Conservation (phyloP, 2,113 vertebrate species). For the Melanotaenia duboulayi region DNA sequence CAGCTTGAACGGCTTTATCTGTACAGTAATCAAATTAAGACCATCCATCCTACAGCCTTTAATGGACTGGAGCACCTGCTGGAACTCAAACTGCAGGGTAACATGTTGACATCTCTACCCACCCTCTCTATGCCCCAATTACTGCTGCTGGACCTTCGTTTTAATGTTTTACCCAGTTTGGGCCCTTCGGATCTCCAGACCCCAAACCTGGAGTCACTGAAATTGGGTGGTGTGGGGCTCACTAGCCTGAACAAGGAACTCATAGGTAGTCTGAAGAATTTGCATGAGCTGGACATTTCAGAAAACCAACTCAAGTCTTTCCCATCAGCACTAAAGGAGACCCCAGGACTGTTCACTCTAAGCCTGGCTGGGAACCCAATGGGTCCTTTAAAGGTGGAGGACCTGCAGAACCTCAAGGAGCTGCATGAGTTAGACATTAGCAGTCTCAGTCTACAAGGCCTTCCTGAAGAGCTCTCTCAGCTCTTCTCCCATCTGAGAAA, state of each 20-base stretch:
- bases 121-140: slow-evolving; percentile 86
- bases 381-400: slow-evolving; percentile 83
- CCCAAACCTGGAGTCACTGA: slow-evolving; percentile 89
- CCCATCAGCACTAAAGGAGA: slow-evolving; percentile 80
- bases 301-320: slow-evolving; percentile 87
- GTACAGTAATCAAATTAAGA: slow-evolving; percentile 88
- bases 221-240: slow-evolving; percentile 88
- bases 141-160: slow-evolving; percentile 92
- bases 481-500: slow-evolving; percentile 87
- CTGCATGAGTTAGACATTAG: slow-evolving; percentile 94
- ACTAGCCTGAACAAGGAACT: slow-evolving; percentile 84
- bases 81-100: slow-evolving; percentile 94
- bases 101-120: slow-evolving; percentile 86
- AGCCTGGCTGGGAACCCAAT: slow-evolving; percentile 90
- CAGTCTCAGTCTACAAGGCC: slow-evolving; percentile 88
- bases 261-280: slow-evolving; percentile 85
- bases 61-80: slow-evolving; percentile 87
- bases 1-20: slow-evolving; percentile 94
- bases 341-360: slow-evolving; percentile 86
- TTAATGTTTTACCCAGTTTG: slow-evolving; percentile 84
- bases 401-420: slow-evolving; percentile 84
- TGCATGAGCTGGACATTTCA: slow-evolving; percentile 92
- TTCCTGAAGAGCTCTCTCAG: slow-evolving; percentile 87
- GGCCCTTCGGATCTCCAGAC: slow-evolving; percentile 82
- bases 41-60: slow-evolving; percentile 89